Evolutionary conservation across 2,888 invertebrate genomes (phyloP).

Genomic region (Digitonthophagus gazella): DNA sequence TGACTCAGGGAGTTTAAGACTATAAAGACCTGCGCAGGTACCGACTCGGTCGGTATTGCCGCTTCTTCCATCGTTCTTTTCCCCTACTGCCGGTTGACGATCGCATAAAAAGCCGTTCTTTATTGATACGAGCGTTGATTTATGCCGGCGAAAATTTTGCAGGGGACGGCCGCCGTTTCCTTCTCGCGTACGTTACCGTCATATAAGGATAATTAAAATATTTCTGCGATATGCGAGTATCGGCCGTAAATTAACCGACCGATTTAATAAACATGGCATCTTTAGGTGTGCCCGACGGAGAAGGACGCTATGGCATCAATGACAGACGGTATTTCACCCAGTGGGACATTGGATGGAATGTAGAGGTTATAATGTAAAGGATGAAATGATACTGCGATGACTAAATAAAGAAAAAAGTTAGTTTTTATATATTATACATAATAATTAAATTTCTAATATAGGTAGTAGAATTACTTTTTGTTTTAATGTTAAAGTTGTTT

Average conservation of each 20-base stretch:
- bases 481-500: too few relatives aligned
- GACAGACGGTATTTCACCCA: not conserved
- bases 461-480: not conserved
- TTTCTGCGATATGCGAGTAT: not conserved
- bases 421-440: too few relatives aligned
- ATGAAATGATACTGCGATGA: not conserved
- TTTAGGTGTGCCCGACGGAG: not conserved
- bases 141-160: slow-evolving; percentile 13
- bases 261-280: not conserved
- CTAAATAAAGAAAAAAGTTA: too few relatives aligned
- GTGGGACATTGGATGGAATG: not conserved
- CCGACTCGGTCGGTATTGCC: not conserved
- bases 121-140: slow-evolving; percentile 13
- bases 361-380: not conserved
- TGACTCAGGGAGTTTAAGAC: slow-evolving; percentile 12
- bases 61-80: not conserved
- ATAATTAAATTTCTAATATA: not conserved
- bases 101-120: slow-evolving; percentile 14
- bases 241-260: not conserved
- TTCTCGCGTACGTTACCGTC: slow-evolving; percentile 11
- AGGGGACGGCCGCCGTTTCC: slow-evolving; percentile 12
- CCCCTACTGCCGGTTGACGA: not conserved
- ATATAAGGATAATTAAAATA: not conserved
- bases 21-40: slow-evolving; percentile 10
- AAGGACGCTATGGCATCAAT: not conserved